phyloP scores from a whole-genome alignment of 1,140 invertebrate genomes.

The Drosophila nasuta region DNA sequence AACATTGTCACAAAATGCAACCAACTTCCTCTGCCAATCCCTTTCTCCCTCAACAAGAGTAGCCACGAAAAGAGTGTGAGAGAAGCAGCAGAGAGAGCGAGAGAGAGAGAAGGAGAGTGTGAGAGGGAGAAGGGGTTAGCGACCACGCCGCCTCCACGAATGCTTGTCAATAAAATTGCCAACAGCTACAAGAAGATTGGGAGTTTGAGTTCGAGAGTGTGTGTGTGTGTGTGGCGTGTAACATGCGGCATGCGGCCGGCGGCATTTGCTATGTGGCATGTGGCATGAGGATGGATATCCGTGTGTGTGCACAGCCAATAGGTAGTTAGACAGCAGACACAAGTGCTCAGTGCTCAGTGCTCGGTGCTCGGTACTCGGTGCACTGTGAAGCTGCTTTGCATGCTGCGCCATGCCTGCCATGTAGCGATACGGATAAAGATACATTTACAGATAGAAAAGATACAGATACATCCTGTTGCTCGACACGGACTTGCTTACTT shows the following conservation, averaged over 20 bases:
- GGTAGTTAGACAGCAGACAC: constrained; percentile 70
- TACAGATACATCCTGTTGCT: constrained; percentile 61
- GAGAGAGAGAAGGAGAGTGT: background rate
- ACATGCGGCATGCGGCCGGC: constrained; percentile 9
- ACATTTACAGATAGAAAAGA: constrained; percentile 55
- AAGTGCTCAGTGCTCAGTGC: constrained; percentile 44
- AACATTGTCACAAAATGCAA: constrained; percentile 83
- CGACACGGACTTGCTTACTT: constrained; percentile 33
- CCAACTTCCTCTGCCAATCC: constrained; percentile 36
- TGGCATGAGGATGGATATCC: constrained; percentile 7
- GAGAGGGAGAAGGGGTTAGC: constrained; percentile 31
- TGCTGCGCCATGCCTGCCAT: constrained; percentile 46
- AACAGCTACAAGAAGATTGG: constrained; percentile 54
- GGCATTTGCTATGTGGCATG: constrained; percentile 15
- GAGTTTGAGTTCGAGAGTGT: constrained; percentile 1
- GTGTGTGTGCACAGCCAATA: constrained; percentile 64
- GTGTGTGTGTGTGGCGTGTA: constrained; percentile 1
- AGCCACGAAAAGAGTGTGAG: background rate
- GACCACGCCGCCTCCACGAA: constrained; percentile 34
- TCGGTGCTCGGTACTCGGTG: background rate
- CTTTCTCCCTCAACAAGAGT: constrained; percentile 23
- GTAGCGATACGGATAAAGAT: constrained; percentile 62
- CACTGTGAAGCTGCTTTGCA: constrained; percentile 64
- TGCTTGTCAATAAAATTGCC: constrained; percentile 81
- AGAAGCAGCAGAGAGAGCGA: background rate